These are phyloP conservation scores for Helicoverpa armigera DNA, from an alignment of 1,140 invertebrate genomes.

Conservation along the genomic window DNA sequence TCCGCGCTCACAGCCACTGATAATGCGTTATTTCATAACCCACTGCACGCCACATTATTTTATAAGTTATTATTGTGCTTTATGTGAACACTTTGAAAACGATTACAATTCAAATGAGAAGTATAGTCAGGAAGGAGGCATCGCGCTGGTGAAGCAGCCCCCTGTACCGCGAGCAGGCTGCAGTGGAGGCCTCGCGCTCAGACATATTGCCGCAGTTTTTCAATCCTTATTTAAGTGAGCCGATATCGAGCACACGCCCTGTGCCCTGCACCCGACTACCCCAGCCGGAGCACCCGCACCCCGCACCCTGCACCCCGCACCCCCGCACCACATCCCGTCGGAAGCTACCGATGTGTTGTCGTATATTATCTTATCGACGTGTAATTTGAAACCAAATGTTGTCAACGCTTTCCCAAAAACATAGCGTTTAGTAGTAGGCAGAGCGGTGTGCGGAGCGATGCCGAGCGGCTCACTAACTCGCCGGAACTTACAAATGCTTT, in stretches of 20 bases:
- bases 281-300: neutral
- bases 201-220: conserved; percentile 43
- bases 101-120: no score
- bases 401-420: neutral
- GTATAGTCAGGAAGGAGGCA: no score
- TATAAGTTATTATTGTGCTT: no score
- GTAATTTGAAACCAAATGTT: conserved; percentile 14
- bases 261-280: neutral
- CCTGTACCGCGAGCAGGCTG: neutral
- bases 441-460: neutral
- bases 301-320: neutral
- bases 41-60: no score
- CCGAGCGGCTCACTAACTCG: neutral
- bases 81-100: no score
- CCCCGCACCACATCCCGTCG: conserved; percentile 1
- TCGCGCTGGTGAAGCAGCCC: no score
- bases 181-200: neutral
- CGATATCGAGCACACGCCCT: conserved; percentile 19
- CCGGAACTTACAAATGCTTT: neutral
- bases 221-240: conserved; percentile 42
- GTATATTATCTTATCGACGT: conserved; percentile 32
- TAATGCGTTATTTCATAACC: no score
- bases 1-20: no score
- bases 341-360: conserved; percentile 12
- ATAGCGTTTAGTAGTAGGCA: neutral